These are phyloP conservation scores for Trichosurus vulpecula DNA, from an alignment of 2,797 vertebrate species.

Conservation along the genomic window DNA sequence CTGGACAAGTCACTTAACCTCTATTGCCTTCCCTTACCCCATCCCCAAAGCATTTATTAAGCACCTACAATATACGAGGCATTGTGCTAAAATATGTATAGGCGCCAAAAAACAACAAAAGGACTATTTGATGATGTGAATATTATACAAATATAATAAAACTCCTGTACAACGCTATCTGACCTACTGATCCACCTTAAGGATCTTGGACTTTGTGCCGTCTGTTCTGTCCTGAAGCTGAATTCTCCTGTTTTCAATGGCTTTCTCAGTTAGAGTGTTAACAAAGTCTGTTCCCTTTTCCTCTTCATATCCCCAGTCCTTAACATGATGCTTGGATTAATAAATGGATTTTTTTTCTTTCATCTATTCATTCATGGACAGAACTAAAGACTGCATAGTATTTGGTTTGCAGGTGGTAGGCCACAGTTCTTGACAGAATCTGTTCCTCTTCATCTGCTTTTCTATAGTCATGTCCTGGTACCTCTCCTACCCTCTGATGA, in stretches of 20 bases:
- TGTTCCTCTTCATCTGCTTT: background rate
- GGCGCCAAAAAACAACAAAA: background rate
- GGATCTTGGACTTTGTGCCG: background rate
- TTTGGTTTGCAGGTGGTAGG: background rate
- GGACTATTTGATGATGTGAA: background rate
- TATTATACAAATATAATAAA: background rate
- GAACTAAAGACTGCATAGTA: background rate
- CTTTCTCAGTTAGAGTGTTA: background rate
- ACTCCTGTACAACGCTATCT: background rate
- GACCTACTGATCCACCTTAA: background rate
- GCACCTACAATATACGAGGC: background rate
- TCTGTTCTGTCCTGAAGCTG: background rate
- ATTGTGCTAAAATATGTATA: background rate
- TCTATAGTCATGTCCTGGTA: background rate
- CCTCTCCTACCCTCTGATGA: too few species aligned
- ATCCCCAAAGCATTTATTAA: background rate
- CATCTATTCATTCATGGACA: background rate
- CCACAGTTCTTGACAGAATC: background rate
- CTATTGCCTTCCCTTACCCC: background rate
- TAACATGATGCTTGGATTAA: background rate
- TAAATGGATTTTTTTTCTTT: background rate
- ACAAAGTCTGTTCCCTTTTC: too few species aligned
- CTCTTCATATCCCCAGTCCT: background rate
- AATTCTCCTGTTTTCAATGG: background rate
- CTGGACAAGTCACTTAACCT: background rate